These are phyloP conservation scores for Calephelis virginiensis DNA, from an alignment of 1,140 invertebrate species.

Conservation along the genomic window DNA sequence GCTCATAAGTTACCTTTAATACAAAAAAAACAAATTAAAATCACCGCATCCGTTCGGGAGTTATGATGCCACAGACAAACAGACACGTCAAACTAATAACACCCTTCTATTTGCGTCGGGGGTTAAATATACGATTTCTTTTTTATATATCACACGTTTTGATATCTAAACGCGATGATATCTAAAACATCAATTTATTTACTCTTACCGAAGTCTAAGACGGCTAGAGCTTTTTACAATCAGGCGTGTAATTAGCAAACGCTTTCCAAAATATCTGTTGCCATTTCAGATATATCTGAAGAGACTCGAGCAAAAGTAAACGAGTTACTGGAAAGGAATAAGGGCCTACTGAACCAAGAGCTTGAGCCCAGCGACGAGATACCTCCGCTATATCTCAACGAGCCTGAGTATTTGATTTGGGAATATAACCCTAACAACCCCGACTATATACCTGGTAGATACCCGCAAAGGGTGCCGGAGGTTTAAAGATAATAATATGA, in stretches of 20 bases:
- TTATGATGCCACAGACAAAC: too few relatives aligned
- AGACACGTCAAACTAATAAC: too few relatives aligned
- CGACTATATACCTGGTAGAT: conserved; percentile 62
- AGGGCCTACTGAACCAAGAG: conserved; percentile 53
- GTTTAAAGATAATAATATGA: conserved; percentile 32
- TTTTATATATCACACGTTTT: too few relatives aligned
- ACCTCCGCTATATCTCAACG: conserved; percentile 65
- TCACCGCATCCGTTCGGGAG: too few relatives aligned
- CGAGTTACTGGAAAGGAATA: conserved; percentile 62
- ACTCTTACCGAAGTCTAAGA: background rate
- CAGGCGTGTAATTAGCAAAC: background rate
- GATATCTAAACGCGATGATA: too few relatives aligned
- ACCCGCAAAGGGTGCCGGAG: conserved; percentile 56
- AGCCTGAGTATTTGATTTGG: conserved; percentile 74
- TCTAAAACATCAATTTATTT: too few relatives aligned
- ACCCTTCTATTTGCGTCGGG: too few relatives aligned
- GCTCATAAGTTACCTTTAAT: too few relatives aligned
- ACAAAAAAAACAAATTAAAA: too few relatives aligned
- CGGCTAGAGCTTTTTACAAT: background rate
- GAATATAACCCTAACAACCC: conserved; percentile 74
- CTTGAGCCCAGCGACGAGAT: conserved; percentile 60
- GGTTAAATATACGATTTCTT: too few relatives aligned
- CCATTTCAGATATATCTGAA: conserved; percentile 60
- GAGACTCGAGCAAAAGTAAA: conserved; percentile 55
- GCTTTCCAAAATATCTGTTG: background rate